Evolutionary conservation across 2,113 vertebrate genomes (phyloP).

Genomic region (Sprattus sprattus): DNA sequence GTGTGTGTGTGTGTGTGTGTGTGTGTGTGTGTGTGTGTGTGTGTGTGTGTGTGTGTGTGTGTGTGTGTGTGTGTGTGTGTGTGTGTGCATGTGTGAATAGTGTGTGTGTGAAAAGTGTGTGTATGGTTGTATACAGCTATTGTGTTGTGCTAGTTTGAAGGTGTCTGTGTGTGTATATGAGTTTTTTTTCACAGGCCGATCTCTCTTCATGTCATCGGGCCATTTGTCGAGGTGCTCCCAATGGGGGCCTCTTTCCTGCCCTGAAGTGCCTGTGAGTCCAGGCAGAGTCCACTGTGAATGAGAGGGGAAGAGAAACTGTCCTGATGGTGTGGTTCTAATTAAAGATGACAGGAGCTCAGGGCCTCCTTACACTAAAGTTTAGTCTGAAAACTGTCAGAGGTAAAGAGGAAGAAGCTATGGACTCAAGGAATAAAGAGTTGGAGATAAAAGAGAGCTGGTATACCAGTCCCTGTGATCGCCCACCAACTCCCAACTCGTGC

Average conservation of each 20-base stretch:
- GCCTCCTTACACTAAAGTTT: constrained; percentile 38
- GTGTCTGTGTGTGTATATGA: neutral
- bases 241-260: constrained; percentile 15
- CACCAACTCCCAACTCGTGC: neutral
- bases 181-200: neutral
- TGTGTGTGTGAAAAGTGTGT: neutral
- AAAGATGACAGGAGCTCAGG: constrained; percentile 29
- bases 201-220: constrained; percentile 8
- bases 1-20: neutral
- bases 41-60: constrained; percentile 7
- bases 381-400: constrained; percentile 14
- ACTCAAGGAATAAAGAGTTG: neutral
- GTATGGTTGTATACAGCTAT: neutral
- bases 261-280: neutral
- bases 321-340: constrained; percentile 34
- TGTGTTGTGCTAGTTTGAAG: neutral
- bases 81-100: neutral
- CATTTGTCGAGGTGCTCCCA: neutral
- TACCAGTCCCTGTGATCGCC: neutral
- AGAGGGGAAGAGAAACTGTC: constrained; percentile 14
- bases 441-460: neutral
- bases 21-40: neutral
- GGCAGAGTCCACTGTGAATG: neutral
- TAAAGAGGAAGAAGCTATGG: neutral
- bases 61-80: neutral